Evolutionary conservation across 2,888 invertebrate genomes (phyloP), one percentile per base, ranked within the genome.

Genomic region (Herminia tarsipennalis): DNA sequence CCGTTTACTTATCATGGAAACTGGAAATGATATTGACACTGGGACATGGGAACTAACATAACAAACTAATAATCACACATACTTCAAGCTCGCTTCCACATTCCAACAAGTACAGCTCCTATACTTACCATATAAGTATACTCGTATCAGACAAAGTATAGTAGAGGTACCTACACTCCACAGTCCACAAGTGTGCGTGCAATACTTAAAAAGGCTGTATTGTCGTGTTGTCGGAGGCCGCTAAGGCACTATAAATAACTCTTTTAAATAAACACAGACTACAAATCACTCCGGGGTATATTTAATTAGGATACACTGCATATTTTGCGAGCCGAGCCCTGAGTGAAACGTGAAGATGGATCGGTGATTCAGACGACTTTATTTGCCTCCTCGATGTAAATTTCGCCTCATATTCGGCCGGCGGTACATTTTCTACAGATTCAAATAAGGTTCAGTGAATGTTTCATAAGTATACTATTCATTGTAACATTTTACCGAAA

Each of bases 201-300:
- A 46, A 38, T 50, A 46, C 46, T 66, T 55, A 50, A 61, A 62
- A 66, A 64, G 61, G 64, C 53, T 50, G 44, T 64, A 52, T 36
- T 34, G 50, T 47, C 40, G 49, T 24, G 41, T 48, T 40, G 48
- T 34, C 33, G 46, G 64, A 59, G 49, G 51, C 56, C 49, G 49
- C 48, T 48, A 53, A 65, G 59, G 57, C 56, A 55, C 68, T 71
- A 78, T 73, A 77, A 78, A 78, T 76, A 79, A 58, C 71, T 54
- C 56, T 47, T 60, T 65, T 56, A 63, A 68, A 67, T 67, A 65
- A 69, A 67, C 56, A 57, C 59, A 44, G 60, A 51, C 66, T 55
- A 72, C 71, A 73, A 75, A 75, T 73, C 70, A 74, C 62, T 55
- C 52, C 56, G 49, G 47, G 44, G 66, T 66, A 58, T 62, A 59